Evolutionary conservation across 2,113 vertebrate species (phyloP).

Genomic region (Galemys pyrenaicus): DNA sequence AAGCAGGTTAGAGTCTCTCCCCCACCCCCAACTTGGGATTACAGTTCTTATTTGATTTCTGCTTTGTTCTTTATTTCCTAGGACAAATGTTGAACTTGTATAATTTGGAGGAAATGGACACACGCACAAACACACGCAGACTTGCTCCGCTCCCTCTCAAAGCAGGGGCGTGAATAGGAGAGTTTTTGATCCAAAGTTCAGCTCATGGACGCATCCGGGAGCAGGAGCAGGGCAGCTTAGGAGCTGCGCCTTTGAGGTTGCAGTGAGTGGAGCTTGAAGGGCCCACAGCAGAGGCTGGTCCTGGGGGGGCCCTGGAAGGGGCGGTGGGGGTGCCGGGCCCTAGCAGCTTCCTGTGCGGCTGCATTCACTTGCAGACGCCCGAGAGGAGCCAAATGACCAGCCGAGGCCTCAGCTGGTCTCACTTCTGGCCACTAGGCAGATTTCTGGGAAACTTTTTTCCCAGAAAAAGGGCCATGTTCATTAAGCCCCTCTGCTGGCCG

Average conservation of each 20-base stretch:
- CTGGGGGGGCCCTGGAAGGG: background rate
- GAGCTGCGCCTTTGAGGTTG: slow-evolving; percentile 3
- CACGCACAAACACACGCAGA: background rate
- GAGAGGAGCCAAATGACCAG: background rate
- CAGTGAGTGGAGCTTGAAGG: background rate
- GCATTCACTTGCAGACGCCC: background rate
- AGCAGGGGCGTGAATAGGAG: background rate
- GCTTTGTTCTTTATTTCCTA: slow-evolving; percentile 73
- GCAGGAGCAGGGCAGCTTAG: background rate
- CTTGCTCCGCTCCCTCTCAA: background rate
- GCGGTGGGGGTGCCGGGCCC: background rate
- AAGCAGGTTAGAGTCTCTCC: slow-evolving; percentile 80
- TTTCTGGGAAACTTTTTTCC: background rate
- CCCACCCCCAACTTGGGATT: slow-evolving; percentile 61
- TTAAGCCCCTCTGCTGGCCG: background rate
- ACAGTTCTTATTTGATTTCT: slow-evolving; percentile 69
- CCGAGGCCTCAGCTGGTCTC: background rate
- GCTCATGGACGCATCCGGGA: background rate
- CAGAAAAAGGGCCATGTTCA: background rate
- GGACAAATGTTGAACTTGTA: slow-evolving; percentile 71
- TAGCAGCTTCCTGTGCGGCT: accelerated
- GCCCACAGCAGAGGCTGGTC: too few species aligned
- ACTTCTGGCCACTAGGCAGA: background rate
- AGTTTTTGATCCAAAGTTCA: slow-evolving; percentile 7
- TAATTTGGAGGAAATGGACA: slow-evolving; percentile 51